These are phyloP conservation scores for Odontomyia ornata DNA, from an alignment of 2,888 invertebrate genomes.

Conservation along the genomic window DNA sequence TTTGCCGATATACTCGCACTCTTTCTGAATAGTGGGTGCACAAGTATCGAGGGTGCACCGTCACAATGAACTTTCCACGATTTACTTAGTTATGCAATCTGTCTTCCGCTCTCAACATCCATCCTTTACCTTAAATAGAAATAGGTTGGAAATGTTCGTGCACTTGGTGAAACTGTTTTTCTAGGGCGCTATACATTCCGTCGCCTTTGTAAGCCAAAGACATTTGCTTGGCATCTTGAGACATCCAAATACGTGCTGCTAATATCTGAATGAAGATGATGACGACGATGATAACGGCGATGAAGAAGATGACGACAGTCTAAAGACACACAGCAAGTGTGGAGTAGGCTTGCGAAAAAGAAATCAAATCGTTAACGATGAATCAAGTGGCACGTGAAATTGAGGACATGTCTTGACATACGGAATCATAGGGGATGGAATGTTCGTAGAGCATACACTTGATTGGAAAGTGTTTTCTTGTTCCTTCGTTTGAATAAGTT, in stretches of 20 bases:
- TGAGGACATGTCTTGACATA: slow-evolving; percentile 20
- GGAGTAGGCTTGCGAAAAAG: background rate
- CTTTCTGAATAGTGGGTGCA: too few relatives aligned
- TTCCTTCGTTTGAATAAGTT: too few relatives aligned
- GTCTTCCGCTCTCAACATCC: background rate
- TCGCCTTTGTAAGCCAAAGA: background rate
- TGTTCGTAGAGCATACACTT: background rate
- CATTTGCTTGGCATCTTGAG: slow-evolving; percentile 17
- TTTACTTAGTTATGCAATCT: background rate
- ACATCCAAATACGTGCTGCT: slow-evolving; percentile 13
- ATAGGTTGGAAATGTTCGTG: background rate
- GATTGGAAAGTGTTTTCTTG: background rate
- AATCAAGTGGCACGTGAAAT: slow-evolving; percentile 40
- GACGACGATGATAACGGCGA: background rate
- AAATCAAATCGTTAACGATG: slow-evolving; percentile 27
- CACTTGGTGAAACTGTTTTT: background rate
- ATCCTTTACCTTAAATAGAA: background rate
- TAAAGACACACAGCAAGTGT: background rate
- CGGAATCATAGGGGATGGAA: background rate
- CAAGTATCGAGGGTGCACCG: background rate
- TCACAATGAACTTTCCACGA: background rate
- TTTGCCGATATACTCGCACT: background rate
- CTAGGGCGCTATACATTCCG: background rate
- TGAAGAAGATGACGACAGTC: background rate
- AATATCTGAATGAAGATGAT: background rate